These are phyloP conservation scores for Acrossocheilus fasciatus DNA, from an alignment of 2,797 vertebrate genomes.

Conservation along the genomic window DNA sequence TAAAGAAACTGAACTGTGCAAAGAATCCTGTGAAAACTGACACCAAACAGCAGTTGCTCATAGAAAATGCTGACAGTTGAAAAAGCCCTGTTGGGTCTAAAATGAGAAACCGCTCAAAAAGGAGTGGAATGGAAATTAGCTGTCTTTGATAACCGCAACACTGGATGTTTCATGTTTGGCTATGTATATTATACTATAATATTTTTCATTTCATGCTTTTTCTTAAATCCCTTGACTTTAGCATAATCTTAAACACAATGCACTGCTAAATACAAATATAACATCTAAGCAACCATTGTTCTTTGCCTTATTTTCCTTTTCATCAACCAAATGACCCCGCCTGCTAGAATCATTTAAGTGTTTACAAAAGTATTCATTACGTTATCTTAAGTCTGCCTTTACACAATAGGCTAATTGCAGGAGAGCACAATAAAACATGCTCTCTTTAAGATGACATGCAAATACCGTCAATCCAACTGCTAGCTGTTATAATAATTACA, in stretches of 20 bases:
- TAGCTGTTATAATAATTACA: slow-evolving; percentile 58
- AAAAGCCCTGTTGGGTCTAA: slow-evolving; percentile 15
- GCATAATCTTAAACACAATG: neutral
- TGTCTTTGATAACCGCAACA: slow-evolving; percentile 13
- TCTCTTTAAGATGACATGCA: slow-evolving; percentile 49
- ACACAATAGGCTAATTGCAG: slow-evolving; percentile 51
- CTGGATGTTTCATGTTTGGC: slow-evolving; percentile 15
- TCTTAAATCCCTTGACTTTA: neutral
- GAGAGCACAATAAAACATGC: slow-evolving; percentile 56
- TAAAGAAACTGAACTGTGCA: neutral
- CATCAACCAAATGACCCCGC: neutral
- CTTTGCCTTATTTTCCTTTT: neutral
- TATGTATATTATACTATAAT: neutral
- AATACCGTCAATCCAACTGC: slow-evolving; percentile 59
- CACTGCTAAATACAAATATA: neutral
- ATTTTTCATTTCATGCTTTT: neutral
- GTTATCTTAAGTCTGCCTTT: slow-evolving; percentile 48
- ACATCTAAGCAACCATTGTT: neutral
- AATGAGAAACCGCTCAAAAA: slow-evolving; percentile 37
- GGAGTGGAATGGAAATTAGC: slow-evolving; percentile 28
- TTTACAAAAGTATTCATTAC: slow-evolving; percentile 42
- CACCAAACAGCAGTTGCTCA: neutral
- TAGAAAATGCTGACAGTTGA: slow-evolving; percentile 1
- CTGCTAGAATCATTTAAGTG: slow-evolving; percentile 24
- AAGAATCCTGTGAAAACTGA: slow-evolving; percentile 2